phyloP scores from a whole-genome alignment of 2,797 vertebrate species.

The Mionectes olivaceus region DNA sequence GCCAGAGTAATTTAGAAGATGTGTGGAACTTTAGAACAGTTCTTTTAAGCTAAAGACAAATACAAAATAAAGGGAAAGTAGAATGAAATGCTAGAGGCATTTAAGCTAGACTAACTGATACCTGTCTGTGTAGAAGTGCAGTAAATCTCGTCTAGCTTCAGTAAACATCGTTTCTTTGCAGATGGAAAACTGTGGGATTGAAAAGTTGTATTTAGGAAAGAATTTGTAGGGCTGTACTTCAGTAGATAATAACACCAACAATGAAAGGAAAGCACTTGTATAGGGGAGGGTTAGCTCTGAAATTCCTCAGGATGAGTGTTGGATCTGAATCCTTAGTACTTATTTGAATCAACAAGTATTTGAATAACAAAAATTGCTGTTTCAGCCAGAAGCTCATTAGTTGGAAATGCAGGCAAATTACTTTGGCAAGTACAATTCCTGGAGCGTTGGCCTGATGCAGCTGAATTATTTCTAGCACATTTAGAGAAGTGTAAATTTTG shows the following conservation, averaged over 20 bases:
- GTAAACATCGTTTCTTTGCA: neutral
- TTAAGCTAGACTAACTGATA: neutral
- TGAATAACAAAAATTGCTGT: neutral
- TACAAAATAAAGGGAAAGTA: neutral
- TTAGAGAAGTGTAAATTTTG: neutral
- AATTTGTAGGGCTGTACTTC: neutral
- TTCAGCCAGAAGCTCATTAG: conserved; percentile 6
- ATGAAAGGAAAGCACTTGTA: neutral
- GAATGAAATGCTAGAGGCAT: neutral
- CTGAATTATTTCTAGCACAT: neutral
- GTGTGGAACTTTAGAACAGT: neutral
- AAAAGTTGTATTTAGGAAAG: neutral
- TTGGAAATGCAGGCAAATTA: neutral
- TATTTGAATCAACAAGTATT: neutral
- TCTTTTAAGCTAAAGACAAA: neutral
- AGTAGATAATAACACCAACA: neutral
- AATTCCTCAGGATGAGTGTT: neutral
- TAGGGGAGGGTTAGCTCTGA: neutral
- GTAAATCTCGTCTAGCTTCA: neutral
- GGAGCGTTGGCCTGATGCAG: neutral
- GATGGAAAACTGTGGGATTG: neutral
- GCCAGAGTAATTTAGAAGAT: neutral
- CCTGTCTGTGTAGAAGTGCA: neutral
- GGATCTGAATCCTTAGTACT: neutral
- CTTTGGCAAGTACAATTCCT: neutral